phyloP scores from a whole-genome alignment of 1,140 invertebrate genomes.

The Trinorchestia longiramus region DNA sequence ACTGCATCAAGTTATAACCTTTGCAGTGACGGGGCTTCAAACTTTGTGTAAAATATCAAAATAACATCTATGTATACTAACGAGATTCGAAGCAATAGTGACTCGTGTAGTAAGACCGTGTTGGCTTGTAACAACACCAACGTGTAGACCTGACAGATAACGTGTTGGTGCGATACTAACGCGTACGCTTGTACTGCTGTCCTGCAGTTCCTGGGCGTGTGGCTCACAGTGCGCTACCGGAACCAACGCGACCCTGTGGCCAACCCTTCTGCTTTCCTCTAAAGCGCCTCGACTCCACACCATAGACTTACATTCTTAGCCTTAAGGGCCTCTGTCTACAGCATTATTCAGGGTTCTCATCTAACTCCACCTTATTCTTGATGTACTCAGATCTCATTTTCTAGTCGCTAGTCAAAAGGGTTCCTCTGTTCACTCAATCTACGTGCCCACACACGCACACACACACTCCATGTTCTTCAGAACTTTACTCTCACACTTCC shows the following conservation, averaged over 20 bases:
- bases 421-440: neutral
- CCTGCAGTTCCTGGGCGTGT: slow-evolving; percentile 93
- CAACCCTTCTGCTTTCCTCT: slow-evolving; percentile 96
- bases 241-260: slow-evolving; percentile 96
- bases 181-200: neutral
- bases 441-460: no score
- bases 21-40: neutral
- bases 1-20: neutral
- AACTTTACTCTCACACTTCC: neutral
- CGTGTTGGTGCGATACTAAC: neutral
- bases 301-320: neutral
- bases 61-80: neutral
- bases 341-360: neutral
- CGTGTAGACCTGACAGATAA: neutral
- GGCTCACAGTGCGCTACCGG: slow-evolving; percentile 95
- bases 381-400: no score
- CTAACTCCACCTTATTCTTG: neutral
- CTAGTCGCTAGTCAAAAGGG: neutral
- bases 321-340: neutral
- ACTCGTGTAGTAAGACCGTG: neutral
- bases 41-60: neutral
- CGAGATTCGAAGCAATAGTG: neutral
- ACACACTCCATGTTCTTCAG: neutral
- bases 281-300: slow-evolving; percentile 69
- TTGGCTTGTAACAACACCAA: neutral